These are phyloP conservation scores for Cyanoderma ruficeps DNA, from an alignment of 2,113 vertebrate species.

Conservation along the genomic window DNA sequence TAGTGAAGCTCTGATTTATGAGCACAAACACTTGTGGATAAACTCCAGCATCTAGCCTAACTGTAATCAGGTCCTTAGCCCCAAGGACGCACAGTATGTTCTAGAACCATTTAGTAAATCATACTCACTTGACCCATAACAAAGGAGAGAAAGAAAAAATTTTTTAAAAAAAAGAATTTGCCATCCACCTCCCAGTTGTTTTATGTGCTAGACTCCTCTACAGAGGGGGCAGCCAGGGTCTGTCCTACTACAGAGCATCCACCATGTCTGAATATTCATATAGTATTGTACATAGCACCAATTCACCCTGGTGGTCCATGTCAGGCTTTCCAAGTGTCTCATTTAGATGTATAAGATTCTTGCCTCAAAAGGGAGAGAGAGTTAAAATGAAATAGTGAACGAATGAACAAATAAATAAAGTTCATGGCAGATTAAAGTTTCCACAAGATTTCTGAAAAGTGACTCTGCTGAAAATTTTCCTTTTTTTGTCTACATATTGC, in stretches of 20 bases:
- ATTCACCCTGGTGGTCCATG: neutral
- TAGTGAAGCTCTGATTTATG: neutral
- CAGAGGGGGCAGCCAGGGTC: neutral
- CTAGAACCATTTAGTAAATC: neutral
- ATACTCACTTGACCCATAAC: neutral
- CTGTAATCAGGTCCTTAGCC: neutral
- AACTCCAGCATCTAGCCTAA: neutral
- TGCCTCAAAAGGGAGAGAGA: neutral
- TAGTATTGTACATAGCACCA: neutral
- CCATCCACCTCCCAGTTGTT: neutral
- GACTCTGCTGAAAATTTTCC: neutral
- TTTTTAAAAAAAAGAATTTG: neutral
- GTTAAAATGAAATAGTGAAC: neutral
- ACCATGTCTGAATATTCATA: neutral
- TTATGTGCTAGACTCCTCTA: neutral
- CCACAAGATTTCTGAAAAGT: neutral
- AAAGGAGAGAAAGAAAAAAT: neutral
- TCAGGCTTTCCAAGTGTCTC: neutral
- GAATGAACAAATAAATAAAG: neutral
- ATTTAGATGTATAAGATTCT: neutral
- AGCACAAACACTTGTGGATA: neutral
- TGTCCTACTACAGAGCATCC: neutral
- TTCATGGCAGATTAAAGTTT: neutral
- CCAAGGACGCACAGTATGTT: neutral
- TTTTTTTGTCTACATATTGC: neutral